Evolutionary conservation across 1,140 invertebrate genomes (phyloP).

Genomic region (Manduca sexta): DNA sequence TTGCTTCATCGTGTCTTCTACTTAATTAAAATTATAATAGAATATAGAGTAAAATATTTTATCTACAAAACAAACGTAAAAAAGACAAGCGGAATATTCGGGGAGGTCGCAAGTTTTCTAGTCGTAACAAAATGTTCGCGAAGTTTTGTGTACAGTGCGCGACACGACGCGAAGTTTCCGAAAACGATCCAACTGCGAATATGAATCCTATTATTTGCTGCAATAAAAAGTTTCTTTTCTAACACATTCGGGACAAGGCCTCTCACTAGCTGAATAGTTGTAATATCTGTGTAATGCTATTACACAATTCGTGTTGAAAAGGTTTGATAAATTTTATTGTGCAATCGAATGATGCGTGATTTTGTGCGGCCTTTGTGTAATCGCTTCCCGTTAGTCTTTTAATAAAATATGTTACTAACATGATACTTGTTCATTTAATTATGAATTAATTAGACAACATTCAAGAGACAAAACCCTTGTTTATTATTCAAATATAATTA

Average conservation of each 20-base stretch:
- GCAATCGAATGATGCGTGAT: no score
- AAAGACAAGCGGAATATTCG: conserved; percentile 10
- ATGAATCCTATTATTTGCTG: conserved; percentile 40
- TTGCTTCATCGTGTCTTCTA: conserved; percentile 6
- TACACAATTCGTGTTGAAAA: background rate
- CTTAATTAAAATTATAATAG: background rate
- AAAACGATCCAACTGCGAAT: conserved; percentile 29
- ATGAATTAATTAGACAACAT: no score
- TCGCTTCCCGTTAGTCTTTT: no score
- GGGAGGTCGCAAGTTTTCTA: conserved; percentile 11
- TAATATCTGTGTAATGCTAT: conserved; percentile 1
- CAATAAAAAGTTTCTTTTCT: conserved; percentile 30
- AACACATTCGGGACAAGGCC: conserved; percentile 10
- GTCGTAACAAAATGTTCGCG: conserved; percentile 15
- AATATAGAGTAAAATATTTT: conserved; percentile 2
- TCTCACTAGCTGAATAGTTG: background rate
- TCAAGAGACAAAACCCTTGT: no score
- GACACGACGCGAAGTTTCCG: conserved; percentile 14
- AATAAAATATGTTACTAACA: no score
- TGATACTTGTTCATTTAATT: no score
- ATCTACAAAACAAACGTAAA: conserved; percentile 7
- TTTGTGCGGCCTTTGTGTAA: no score
- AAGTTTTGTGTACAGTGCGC: conserved; percentile 7
- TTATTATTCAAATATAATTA: no score
- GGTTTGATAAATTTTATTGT: no score